These are phyloP conservation scores for Rhinoraja longicauda DNA, from an alignment of 2,797 vertebrate genomes.

Conservation along the genomic window DNA sequence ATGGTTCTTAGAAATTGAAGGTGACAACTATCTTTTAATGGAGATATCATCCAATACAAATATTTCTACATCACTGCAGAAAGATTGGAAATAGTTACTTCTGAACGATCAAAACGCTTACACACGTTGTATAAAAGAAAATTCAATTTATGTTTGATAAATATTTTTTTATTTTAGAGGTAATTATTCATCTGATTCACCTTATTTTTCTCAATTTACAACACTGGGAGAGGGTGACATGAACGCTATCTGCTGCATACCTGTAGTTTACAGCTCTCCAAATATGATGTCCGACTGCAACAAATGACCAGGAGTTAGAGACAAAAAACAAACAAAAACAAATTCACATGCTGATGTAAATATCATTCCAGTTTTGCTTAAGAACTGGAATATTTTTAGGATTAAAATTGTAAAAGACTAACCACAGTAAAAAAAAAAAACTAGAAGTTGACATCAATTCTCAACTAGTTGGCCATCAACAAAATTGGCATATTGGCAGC, in stretches of 20 bases:
- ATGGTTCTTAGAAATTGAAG: no score
- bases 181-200: background rate
- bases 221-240: background rate
- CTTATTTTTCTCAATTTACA: background rate
- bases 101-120: no score
- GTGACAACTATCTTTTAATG: no score
- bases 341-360: background rate
- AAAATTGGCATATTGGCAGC: background rate
- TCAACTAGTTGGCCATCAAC: background rate
- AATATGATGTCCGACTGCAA: conserved; percentile 40
- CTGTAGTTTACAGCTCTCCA: conserved; percentile 39
- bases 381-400: background rate
- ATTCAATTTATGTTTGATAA: background rate
- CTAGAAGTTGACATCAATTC: background rate
- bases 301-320: conserved; percentile 29
- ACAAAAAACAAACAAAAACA: background rate
- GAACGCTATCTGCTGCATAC: conserved; percentile 3
- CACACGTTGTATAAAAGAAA: background rate
- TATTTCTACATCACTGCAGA: no score
- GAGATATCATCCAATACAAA: no score
- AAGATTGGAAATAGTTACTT: no score
- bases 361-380: background rate
- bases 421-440: no score
- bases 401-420: background rate
- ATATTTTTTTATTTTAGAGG: background rate